Evolutionary conservation across 2,797 vertebrate species (phyloP).

Genomic region (Loriculus beryllinus): DNA sequence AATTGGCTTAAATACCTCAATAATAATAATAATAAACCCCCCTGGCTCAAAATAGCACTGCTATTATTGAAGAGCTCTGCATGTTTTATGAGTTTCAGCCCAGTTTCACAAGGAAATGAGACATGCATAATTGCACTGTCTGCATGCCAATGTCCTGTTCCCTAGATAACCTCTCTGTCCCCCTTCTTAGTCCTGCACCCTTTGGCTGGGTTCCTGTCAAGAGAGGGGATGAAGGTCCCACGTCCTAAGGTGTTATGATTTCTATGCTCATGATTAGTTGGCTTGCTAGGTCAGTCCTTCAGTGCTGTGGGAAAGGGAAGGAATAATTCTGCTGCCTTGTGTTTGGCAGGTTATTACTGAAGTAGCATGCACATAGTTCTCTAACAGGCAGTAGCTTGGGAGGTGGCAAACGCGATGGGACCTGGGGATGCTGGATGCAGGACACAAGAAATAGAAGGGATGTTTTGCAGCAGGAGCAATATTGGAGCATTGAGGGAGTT

Average conservation of each 20-base stretch:
- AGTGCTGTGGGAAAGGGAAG: not conserved
- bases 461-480: not conserved
- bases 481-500: rapidly evolving
- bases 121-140: not conserved
- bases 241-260: not conserved
- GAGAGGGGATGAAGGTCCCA: not conserved
- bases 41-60: not conserved
- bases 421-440: not conserved
- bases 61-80: not conserved
- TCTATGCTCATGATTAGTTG: rapidly evolving
- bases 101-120: not conserved
- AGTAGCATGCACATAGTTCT: rapidly evolving
- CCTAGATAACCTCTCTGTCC: rapidly evolving
- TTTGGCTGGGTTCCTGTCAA: not conserved
- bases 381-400: not conserved
- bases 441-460: rapidly evolving
- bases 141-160: not conserved
- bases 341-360: not conserved
- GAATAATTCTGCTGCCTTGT: not conserved
- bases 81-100: conserved; percentile 20
- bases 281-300: not conserved
- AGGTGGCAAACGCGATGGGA: rapidly evolving
- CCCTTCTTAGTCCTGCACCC: not conserved
- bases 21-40: not conserved
- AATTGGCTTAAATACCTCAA: not conserved